Base-by-base conservation (phyloP, 2,797 vertebrate species). In the Galaxias olidus region DNA sequence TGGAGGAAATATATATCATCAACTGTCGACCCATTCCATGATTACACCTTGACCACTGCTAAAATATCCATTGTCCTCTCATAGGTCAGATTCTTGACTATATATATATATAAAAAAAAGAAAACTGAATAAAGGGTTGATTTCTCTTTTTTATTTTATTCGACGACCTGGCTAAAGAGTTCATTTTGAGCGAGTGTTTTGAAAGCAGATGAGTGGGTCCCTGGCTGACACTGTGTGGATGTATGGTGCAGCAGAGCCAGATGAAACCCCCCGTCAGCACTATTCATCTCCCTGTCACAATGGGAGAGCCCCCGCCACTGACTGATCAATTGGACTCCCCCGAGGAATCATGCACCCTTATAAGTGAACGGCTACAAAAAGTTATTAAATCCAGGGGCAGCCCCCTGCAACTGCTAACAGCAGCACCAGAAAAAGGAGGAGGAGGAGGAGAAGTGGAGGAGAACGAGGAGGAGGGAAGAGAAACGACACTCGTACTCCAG, bases 241-340 rank as follows among this genome's bases (percentile, higher is more conserved):
- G 63, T 69, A 73, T 63, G 57, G 76, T 82, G 79, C 78, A 71
- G 84, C 48, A 69, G 71, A 80, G 83, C 30, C 66, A 80, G 86
- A 87, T 86, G 82, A 88, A 81, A 78, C 87, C 84, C 30, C 66
- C 62, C 81, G 81, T 83, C 84, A 74, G 81, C 74, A 71, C 70
- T 76, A 90, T 90, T 89, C 86, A 88, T 91, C 89, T 86, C 66
- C 71, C 86, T 84, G 82, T 74, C 78, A 76, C 66, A 52, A 65
- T 52, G 71, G 81, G 78, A 80, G 72, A 77, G 79, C 77, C 43
- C 30, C 80, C 76, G 77, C 80, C 66, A 72, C 80, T 79, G 82
- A 86, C 84, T 89, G 86, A 90, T 89, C 87, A 90, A 88, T 89
- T 80, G 78, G 71, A 74, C 71, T 84, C 84, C 82, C 88, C 83